Base-by-base conservation (phyloP, 2,113 vertebrate species). In the Vireo altiloquus region DNA sequence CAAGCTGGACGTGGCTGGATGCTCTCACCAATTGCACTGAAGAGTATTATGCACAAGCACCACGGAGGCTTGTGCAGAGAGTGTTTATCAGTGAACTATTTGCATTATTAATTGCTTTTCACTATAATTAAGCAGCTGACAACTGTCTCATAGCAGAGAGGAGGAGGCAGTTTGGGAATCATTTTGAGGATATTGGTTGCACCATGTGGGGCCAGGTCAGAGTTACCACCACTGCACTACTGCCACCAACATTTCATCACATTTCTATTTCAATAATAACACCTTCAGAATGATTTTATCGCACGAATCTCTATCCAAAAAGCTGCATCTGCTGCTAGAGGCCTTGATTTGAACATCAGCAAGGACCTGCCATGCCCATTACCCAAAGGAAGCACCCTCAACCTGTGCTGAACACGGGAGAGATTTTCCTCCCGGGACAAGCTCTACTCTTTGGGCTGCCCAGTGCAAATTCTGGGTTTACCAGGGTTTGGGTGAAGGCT, bases 1-100 rank as follows among this genome's bases (percentile, higher is more conserved):
- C 80, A 28, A 2, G 2, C 1, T 5, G 35, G 39, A 19, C 3
- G 28, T 33, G 53, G 8, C 10, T 15, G 11, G 27, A 47, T 22
- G n/a, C 21, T 13, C 69, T 31, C 63, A 9, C 19, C 2, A 0
- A 0, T 27, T n/a, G n/a, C n/a, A 6, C 15, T 40, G 5, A 2
- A 16, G 42, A 1, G 16, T 11, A 1, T 13, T 19, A 13, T 4
- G 25, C 37, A 39, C 35, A 18, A 37, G 19, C 4, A 1, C 31
- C 30, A 4, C 1, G 20, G 49, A 46, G 52, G 11, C 47, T 37
- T 14, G 33, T 9, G 9, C 2, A 10, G 81, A 65, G 69, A 31
- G 23, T 5, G 13, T 35, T 33, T 52, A 19, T 76, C 40, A 16
- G n/a, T 10, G 15, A 49, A 61, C 3, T 46, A 59, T 46, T 81